These are phyloP conservation scores for Sinodicranocentrus sp. DNA, from an alignment of 2,888 invertebrate species.

Conservation along the genomic window DNA sequence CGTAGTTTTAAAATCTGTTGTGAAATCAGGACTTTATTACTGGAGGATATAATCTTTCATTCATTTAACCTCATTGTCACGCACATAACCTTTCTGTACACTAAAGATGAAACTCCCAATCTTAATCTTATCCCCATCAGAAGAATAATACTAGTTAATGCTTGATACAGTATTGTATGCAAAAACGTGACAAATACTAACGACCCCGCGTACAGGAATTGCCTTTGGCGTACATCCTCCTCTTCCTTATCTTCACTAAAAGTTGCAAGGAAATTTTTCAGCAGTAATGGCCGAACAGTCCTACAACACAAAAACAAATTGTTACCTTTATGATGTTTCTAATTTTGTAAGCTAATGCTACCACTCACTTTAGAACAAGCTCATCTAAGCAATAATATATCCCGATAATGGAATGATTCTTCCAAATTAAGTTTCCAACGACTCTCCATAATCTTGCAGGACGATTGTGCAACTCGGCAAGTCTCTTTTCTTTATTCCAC, in stretches of 20 bases:
- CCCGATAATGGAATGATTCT: not conserved
- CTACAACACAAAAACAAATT: too few relatives aligned
- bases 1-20: slow-evolving; percentile 87
- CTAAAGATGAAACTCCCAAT: slow-evolving; percentile 88
- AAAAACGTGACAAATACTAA: slow-evolving; percentile 86
- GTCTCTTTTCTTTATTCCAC: slow-evolving; percentile 32
- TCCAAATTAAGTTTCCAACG: slow-evolving; percentile 6
- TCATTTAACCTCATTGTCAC: not conserved
- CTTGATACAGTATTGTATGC: slow-evolving; percentile 89
- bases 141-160: slow-evolving; percentile 90
- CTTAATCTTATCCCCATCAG: slow-evolving; percentile 91
- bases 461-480: not conserved
- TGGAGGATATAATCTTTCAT: too few relatives aligned
- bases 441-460: slow-evolving; percentile 41
- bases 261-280: slow-evolving; percentile 39
- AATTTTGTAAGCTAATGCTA: not conserved
- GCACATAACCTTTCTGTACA: slow-evolving; percentile 90
- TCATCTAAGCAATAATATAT: slow-evolving; percentile 31
- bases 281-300: slow-evolving; percentile 25
- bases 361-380: slow-evolving; percentile 16
- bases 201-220: slow-evolving; percentile 87
- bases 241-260: slow-evolving; percentile 3
- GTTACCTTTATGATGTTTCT: too few relatives aligned
- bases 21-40: too few relatives aligned
- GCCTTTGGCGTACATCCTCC: slow-evolving; percentile 78